phyloP scores from a whole-genome alignment of 2,888 invertebrate genomes.

The Vesta saturnalis region DNA sequence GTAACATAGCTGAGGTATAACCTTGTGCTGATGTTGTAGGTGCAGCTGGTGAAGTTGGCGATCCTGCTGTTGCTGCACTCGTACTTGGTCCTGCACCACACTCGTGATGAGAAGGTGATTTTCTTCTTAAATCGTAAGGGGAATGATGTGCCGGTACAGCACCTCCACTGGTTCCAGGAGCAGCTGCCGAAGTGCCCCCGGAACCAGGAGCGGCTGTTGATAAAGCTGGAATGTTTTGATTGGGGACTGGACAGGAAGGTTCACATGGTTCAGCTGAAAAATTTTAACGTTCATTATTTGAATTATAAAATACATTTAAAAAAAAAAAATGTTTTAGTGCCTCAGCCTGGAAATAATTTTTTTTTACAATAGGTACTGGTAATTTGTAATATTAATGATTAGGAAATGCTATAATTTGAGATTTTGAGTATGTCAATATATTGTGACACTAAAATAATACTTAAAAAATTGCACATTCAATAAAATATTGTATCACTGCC shows the following conservation, averaged over 20 bases:
- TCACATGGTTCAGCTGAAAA: slow-evolving; percentile 81
- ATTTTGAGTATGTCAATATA: too few relatives aligned
- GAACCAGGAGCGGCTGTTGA: slow-evolving; percentile 56
- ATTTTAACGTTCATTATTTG: too few relatives aligned
- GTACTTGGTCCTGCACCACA: slow-evolving; percentile 73
- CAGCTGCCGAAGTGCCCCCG: slow-evolving; percentile 58
- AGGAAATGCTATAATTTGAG: too few relatives aligned
- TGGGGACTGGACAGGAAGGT: slow-evolving; percentile 74
- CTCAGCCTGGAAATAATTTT: too few relatives aligned
- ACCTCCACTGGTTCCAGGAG: slow-evolving; percentile 66
- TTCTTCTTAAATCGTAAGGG: slow-evolving; percentile 89
- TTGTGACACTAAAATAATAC: too few relatives aligned
- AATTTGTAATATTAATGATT: too few relatives aligned
- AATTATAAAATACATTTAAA: too few relatives aligned
- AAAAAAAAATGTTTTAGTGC: too few relatives aligned
- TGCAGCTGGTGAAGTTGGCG: slow-evolving; percentile 63
- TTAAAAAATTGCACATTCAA: too few relatives aligned
- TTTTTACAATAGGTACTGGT: too few relatives aligned
- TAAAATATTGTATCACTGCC: too few relatives aligned
- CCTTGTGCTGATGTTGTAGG: slow-evolving; percentile 64
- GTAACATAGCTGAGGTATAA: slow-evolving; percentile 72
- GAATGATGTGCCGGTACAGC: slow-evolving; percentile 78
- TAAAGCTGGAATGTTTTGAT: slow-evolving; percentile 68
- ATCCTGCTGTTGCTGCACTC: slow-evolving; percentile 62
- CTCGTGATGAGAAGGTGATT: slow-evolving; percentile 78